Evolutionary conservation across 1,140 invertebrate species (phyloP).

Genomic region (Penaeus indicus): DNA sequence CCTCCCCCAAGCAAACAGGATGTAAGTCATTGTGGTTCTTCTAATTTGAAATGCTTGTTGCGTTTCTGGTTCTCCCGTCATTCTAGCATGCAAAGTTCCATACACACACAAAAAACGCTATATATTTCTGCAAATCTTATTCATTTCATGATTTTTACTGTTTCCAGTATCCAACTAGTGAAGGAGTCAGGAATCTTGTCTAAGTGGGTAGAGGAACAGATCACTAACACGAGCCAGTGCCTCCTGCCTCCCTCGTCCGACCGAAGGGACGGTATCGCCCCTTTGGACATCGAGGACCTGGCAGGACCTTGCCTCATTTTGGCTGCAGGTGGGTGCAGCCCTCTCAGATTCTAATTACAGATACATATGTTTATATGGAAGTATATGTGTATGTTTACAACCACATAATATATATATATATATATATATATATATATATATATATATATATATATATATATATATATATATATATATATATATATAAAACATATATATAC

Average conservation of each 20-base stretch:
- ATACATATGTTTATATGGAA: neutral
- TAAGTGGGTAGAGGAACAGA: conserved; percentile 1
- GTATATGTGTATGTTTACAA: neutral
- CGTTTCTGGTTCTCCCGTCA: neutral
- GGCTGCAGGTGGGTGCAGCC: neutral
- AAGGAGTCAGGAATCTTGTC: conserved; percentile 39
- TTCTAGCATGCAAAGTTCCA: too few species aligned
- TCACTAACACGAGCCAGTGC: conserved; percentile 43
- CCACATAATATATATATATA: neutral
- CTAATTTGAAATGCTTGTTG: neutral
- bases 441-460: neutral
- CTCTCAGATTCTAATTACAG: neutral
- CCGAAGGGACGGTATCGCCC: neutral
- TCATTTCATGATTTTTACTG: neutral
- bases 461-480: too few species aligned
- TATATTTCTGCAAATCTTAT: too few species aligned
- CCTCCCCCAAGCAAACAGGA: neutral
- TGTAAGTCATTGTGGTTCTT: neutral
- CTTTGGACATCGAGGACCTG: conserved; percentile 14
- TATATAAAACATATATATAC: too few species aligned
- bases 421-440: neutral
- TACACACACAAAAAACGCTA: too few species aligned
- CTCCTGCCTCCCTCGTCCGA: conserved; percentile 34
- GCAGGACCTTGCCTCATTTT: conserved; percentile 19
- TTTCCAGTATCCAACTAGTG: conserved; percentile 24